A percentile compares a stretch with the other conserved stretches of the same genome.
Evolutionary conservation across 2,888 invertebrate genomes (phyloP).

Genomic region (Melanotus villosus): DNA sequence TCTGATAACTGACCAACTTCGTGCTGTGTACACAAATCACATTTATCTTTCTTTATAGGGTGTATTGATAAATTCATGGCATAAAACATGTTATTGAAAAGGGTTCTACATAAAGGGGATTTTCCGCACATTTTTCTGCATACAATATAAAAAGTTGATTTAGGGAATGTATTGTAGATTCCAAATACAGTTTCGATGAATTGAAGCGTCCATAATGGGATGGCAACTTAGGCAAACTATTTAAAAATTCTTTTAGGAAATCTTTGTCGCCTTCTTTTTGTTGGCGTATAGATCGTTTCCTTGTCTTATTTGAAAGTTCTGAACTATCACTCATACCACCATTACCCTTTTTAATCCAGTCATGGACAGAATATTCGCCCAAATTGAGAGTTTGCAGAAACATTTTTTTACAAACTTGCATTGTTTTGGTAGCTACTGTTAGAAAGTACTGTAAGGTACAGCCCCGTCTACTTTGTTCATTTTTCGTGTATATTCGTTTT

Average conservation of each 20-base stretch:
- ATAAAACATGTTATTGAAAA: conserved; percentile 1
- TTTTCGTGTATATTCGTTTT: background rate
- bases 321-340: conserved; percentile 3
- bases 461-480: background rate
- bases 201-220: conserved; percentile 6
- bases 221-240: conserved; percentile 9
- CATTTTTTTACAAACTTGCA: conserved; percentile 11
- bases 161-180: background rate
- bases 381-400: background rate
- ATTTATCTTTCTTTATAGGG: conserved; percentile 16
- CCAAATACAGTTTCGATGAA: conserved; percentile 18
- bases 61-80: conserved; percentile 6
- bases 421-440: background rate
- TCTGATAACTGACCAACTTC: conserved; percentile 15
- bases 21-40: conserved; percentile 8
- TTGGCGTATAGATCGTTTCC: background rate
- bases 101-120: background rate
- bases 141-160: conserved; percentile 10
- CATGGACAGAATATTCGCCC: background rate
- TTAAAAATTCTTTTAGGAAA: background rate
- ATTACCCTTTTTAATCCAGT: background rate
- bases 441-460: background rate
- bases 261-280: background rate
- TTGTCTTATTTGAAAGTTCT: background rate
- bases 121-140: background rate